Evolutionary conservation across 2,888 invertebrate genomes (phyloP).

Genomic region (Drosophila differens): DNA sequence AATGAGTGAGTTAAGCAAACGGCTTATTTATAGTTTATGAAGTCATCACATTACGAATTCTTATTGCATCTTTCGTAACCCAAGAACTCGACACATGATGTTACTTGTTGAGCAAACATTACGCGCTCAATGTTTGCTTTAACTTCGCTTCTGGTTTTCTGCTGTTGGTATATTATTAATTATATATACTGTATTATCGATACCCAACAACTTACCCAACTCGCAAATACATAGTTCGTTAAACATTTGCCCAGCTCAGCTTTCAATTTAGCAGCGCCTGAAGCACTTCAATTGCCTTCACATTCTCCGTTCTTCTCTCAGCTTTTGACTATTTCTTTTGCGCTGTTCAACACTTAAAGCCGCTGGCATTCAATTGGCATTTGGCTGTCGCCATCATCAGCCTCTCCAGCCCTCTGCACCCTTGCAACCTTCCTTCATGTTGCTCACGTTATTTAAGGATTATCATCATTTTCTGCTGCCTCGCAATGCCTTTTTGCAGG

Average conservation of each 20-base stretch:
- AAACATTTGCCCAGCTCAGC: constrained; percentile 42
- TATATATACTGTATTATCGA: constrained; percentile 15
- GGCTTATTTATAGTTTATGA: neutral
- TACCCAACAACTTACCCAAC: constrained; percentile 17
- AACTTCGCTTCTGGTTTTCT: neutral
- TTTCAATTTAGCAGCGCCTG: constrained; percentile 45
- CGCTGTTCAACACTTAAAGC: constrained; percentile 61
- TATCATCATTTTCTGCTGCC: constrained; percentile 77
- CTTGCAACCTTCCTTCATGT: constrained; percentile 26
- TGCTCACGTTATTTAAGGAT: constrained; percentile 74
- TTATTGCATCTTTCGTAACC: neutral
- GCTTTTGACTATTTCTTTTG: neutral
- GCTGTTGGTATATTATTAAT: neutral
- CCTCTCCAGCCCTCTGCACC: constrained; percentile 5
- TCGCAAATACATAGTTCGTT: constrained; percentile 40
- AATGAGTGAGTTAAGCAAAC: neutral
- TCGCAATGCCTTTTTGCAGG: constrained; percentile 75
- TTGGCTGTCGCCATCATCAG: constrained; percentile 72
- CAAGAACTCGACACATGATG: neutral
- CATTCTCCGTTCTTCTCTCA: constrained; percentile 11
- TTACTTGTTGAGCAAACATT: neutral
- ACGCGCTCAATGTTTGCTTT: neutral
- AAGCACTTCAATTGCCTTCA: constrained; percentile 45
- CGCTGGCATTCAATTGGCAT: constrained; percentile 74
- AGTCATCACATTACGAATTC: neutral